A percentile compares a stretch with the other conserved stretches of the same genome.
These are phyloP conservation scores for Ditylenchus dipsaci DNA, from an alignment of 1,140 invertebrate species.

Conservation along the genomic window DNA sequence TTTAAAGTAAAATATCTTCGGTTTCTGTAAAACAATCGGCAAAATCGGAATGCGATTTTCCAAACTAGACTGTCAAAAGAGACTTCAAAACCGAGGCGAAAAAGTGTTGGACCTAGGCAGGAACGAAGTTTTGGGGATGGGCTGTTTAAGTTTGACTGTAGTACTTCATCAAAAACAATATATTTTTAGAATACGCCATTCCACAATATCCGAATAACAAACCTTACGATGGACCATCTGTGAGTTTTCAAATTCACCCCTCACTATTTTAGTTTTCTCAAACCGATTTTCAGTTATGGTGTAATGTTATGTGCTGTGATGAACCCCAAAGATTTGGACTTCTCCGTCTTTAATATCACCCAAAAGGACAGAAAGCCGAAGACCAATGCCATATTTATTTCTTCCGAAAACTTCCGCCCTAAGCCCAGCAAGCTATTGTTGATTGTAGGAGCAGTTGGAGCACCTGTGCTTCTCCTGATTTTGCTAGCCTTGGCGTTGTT, in stretches of 20 bases:
- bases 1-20: no score
- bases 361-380: constrained; percentile 24
- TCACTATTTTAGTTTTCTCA: no score
- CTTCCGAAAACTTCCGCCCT: constrained; percentile 2
- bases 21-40: no score
- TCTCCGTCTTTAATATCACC: constrained; percentile 35
- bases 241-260: background rate
- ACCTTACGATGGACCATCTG: constrained; percentile 41
- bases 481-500: constrained; percentile 17
- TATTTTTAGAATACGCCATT: constrained; percentile 7
- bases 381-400: constrained; percentile 31
- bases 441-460: background rate
- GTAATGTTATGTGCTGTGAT: constrained; percentile 49
- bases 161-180: no score
- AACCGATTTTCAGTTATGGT: constrained; percentile 25
- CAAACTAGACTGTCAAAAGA: no score
- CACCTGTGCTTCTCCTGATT: constrained; percentile 29
- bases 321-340: constrained; percentile 41
- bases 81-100: no score
- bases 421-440: constrained; percentile 7
- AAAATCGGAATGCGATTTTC: no score
- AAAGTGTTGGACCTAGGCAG: no score
- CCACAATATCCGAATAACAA: constrained; percentile 32
- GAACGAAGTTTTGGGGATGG: no score
- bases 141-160: no score